phyloP scores from a whole-genome alignment of 1,140 invertebrate genomes.

The Drosophila sulfurigaster region DNA sequence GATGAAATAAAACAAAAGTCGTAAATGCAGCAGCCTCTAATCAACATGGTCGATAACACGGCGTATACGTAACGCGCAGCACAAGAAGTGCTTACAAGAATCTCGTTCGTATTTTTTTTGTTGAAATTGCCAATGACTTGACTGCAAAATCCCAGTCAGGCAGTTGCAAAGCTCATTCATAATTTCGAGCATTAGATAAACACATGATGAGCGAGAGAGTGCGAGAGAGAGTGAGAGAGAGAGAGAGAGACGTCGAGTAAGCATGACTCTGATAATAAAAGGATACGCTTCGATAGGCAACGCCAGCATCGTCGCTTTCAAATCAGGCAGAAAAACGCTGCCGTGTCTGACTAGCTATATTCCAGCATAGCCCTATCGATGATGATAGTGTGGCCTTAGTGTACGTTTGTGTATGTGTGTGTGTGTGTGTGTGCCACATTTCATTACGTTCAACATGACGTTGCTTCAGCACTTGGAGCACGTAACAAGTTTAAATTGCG shows the following conservation, averaged over 20 bases:
- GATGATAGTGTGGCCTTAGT: slow-evolving; percentile 19
- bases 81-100: slow-evolving; percentile 2
- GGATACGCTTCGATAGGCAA: slow-evolving; percentile 72
- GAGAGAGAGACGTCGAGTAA: slow-evolving; percentile 9
- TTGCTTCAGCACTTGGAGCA: slow-evolving; percentile 64
- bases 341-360: slow-evolving; percentile 73
- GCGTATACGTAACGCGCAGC: slow-evolving; percentile 39
- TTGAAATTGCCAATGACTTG: slow-evolving; percentile 43
- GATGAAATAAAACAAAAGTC: slow-evolving; percentile 33
- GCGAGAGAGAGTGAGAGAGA: neutral
- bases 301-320: slow-evolving; percentile 53
- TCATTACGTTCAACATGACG: slow-evolving; percentile 77
- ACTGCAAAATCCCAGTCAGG: slow-evolving; percentile 35
- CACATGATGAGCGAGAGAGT: slow-evolving; percentile 26
- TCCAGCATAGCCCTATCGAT: slow-evolving; percentile 35
- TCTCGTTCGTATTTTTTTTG: slow-evolving; percentile 7
- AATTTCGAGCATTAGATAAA: slow-evolving; percentile 64
- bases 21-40: slow-evolving; percentile 24
- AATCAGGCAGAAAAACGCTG: slow-evolving; percentile 82
- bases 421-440: slow-evolving; percentile 60
- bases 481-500: slow-evolving; percentile 84
- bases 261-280: slow-evolving; percentile 74
- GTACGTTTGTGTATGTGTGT: slow-evolving; percentile 10
- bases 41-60: slow-evolving; percentile 28
- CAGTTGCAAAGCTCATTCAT: slow-evolving; percentile 52